Evolutionary conservation across 2,888 invertebrate genomes (phyloP).

Genomic region (Heliconius aoede): DNA sequence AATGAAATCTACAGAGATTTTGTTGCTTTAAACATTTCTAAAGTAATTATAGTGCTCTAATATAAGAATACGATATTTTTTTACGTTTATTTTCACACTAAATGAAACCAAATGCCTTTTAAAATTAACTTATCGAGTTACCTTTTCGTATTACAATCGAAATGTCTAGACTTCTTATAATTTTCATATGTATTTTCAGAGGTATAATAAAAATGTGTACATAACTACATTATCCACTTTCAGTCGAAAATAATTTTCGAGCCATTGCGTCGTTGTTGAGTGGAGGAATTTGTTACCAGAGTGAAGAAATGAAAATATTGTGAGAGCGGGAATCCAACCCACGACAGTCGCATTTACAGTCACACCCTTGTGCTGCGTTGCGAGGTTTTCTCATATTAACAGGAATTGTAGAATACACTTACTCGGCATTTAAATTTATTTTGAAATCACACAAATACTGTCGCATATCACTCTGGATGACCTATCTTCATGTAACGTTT

Average conservation of each 20-base stretch:
- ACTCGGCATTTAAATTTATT: not conserved
- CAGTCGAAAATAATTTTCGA: too few species aligned
- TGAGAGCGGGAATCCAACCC: too few species aligned
- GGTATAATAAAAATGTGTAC: not conserved
- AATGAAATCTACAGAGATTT: not conserved
- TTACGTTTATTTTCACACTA: not conserved
- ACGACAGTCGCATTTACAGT: too few species aligned
- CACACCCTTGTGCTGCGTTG: too few species aligned
- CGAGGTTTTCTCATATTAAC: too few species aligned
- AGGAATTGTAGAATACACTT: not conserved
- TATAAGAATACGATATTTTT: not conserved
- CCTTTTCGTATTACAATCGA: not conserved
- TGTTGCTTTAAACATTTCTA: not conserved
- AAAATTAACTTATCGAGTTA: not conserved
- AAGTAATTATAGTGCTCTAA: not conserved
- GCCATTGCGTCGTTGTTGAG: too few species aligned
- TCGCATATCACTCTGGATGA: not conserved
- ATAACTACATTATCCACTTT: not conserved
- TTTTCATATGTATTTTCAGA: not conserved
- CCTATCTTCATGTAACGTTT: not conserved
- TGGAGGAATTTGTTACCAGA: too few species aligned
- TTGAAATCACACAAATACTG: not conserved
- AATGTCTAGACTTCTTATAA: not conserved
- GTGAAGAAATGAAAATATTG: too few species aligned
- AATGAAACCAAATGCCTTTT: not conserved